Evolutionary conservation across 2,797 vertebrate species (phyloP).

Genomic region (Galaxias olidus): DNA sequence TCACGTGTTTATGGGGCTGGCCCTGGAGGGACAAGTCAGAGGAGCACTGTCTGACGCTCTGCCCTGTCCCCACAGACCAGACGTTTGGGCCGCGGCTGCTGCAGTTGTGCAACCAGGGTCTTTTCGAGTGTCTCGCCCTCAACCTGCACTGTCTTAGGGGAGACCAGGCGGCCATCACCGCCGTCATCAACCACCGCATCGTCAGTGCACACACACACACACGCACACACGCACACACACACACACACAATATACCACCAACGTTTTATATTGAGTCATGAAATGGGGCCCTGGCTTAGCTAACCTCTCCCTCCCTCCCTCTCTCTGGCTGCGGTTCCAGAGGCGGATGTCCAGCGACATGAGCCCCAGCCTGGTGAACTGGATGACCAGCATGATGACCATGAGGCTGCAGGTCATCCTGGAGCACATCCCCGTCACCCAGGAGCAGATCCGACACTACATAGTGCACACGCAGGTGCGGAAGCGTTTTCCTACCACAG

Average conservation of each 20-base stretch:
- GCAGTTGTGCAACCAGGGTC: slow-evolving; percentile 87
- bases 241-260: background rate
- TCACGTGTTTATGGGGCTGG: background rate
- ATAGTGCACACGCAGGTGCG: slow-evolving; percentile 64
- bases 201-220: slow-evolving; percentile 69
- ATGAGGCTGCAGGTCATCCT: slow-evolving; percentile 90
- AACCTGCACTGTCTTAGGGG: slow-evolving; percentile 90
- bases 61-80: slow-evolving; percentile 73
- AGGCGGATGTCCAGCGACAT: slow-evolving; percentile 89
- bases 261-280: background rate
- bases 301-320: background rate
- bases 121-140: slow-evolving; percentile 91
- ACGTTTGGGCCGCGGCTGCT: slow-evolving; percentile 85
- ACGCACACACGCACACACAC: background rate
- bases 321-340: slow-evolving; percentile 56
- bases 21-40: background rate
- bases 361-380: slow-evolving; percentile 89
- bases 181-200: slow-evolving; percentile 91
- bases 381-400: slow-evolving; percentile 93
- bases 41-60: background rate
- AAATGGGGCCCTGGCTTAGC: background rate
- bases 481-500: background rate
- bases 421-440: slow-evolving; percentile 87
- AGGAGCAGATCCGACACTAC: slow-evolving; percentile 84
- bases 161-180: slow-evolving; percentile 86